Conservation (phyloP, 64 coral and sea anemone genomes). For the Stichodactyla mertensii region DNA sequence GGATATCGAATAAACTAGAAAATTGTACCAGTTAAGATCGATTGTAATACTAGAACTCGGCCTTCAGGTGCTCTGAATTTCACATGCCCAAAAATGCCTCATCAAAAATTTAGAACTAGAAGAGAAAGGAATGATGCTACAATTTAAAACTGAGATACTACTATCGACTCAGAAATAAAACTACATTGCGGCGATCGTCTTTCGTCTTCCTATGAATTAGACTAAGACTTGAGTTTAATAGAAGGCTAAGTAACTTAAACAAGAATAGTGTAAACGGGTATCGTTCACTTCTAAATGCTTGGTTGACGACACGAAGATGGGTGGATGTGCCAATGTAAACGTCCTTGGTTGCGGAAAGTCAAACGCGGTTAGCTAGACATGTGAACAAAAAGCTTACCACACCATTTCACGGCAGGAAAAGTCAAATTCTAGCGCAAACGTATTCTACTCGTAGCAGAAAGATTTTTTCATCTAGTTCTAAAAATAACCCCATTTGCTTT, state of each 20-base stretch:
- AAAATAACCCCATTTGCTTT: slow-evolving; percentile 33
- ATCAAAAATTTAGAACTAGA: slow-evolving; percentile 27
- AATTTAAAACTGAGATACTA: slow-evolving; percentile 24
- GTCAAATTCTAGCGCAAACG: slow-evolving; percentile 3
- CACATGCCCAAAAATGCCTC: slow-evolving; percentile 24
- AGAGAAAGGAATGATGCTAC: slow-evolving; percentile 20
- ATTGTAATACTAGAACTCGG: background rate
- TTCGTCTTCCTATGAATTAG: background rate
- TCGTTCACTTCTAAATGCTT: slow-evolving; percentile 2
- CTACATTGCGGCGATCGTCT: background rate
- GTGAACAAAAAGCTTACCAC: slow-evolving; percentile 8
- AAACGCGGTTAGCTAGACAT: slow-evolving; percentile 17
- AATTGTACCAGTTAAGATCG: background rate
- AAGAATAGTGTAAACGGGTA: background rate
- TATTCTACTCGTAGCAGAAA: background rate
- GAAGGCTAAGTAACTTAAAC: background rate
- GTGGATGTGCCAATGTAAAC: background rate
- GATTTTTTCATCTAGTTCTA: slow-evolving; percentile 11
- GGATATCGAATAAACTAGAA: background rate
- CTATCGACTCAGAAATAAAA: slow-evolving; percentile 12
- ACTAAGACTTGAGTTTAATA: background rate
- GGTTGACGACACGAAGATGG: slow-evolving; percentile 15
- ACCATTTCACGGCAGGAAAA: background rate
- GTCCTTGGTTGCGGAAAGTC: slow-evolving; percentile 5
- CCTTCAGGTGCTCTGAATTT: background rate